These are phyloP conservation scores for Strix occidentalis DNA, from an alignment of 2,797 vertebrate species.

Conservation along the genomic window DNA sequence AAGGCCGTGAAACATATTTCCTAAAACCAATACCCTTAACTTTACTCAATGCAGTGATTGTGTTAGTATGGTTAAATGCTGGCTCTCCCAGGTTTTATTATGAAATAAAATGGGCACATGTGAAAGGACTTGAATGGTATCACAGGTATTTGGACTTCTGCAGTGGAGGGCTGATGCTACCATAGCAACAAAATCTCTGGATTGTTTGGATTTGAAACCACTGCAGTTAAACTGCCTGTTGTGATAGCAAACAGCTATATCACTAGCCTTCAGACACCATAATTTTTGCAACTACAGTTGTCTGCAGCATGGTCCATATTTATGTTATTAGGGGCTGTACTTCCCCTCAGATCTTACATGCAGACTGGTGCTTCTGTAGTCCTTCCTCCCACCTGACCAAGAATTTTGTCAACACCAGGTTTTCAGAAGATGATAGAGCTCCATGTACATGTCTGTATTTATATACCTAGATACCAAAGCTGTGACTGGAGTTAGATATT, in stretches of 20 bases:
- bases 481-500: not conserved
- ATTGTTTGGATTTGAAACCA: not conserved
- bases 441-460: not conserved
- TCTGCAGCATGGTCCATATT: not conserved
- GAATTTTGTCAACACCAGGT: not conserved
- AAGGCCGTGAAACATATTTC: not conserved
- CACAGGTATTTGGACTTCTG: not conserved
- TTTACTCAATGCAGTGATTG: not conserved
- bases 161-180: not conserved
- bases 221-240: not conserved
- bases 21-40: not conserved
- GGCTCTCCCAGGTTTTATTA: not conserved
- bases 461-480: not conserved
- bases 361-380: not conserved
- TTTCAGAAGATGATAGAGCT: not conserved
- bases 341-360: not conserved
- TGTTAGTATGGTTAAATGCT: not conserved
- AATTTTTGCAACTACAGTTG: not conserved
- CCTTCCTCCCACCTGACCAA: not conserved
- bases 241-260: not conserved
- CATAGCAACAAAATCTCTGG: conserved; percentile 38
- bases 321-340: not conserved
- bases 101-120: not conserved
- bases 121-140: not conserved
- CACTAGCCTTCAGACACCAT: not conserved